Conservation (phyloP, 2,797 vertebrate species). For the Labeo calbasu region DNA sequence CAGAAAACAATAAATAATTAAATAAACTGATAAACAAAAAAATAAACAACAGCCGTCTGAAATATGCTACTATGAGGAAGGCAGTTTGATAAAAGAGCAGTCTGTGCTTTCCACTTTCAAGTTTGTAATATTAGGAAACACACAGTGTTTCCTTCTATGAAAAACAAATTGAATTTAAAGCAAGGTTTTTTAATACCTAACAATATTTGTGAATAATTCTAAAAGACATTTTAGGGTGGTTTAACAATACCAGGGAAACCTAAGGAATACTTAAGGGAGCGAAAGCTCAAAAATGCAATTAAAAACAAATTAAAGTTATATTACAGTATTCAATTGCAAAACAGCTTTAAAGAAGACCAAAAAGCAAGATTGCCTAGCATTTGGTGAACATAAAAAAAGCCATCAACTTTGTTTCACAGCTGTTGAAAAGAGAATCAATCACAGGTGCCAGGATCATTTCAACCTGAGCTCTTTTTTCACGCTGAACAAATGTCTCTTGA, state of each 20-base stretch:
- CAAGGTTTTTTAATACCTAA: slow-evolving; percentile 5
- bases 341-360: slow-evolving; percentile 36
- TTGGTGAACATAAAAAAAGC: slow-evolving; percentile 55
- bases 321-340: slow-evolving; percentile 37
- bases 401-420: slow-evolving; percentile 64
- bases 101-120: slow-evolving; percentile 28
- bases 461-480: slow-evolving; percentile 55
- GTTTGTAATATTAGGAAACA: slow-evolving; percentile 27
- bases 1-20: slow-evolving; percentile 14
- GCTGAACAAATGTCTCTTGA: slow-evolving; percentile 60
- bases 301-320: slow-evolving; percentile 48
- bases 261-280: not conserved
- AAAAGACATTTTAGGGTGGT: slow-evolving; percentile 10
- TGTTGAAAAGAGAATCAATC: slow-evolving; percentile 64
- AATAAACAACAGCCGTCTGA: slow-evolving; percentile 30
- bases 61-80: slow-evolving; percentile 33
- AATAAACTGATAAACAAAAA: slow-evolving; percentile 35
- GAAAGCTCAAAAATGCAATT: slow-evolving; percentile 38
- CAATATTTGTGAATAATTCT: slow-evolving; percentile 28
- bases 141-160: slow-evolving; percentile 4
- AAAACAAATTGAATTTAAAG: slow-evolving; percentile 21
- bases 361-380: slow-evolving; percentile 52
- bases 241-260: slow-evolving; percentile 21
- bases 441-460: slow-evolving; percentile 60
- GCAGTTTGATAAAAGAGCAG: slow-evolving; percentile 23